A percentile compares a stretch with the other conserved stretches of the same genome.
phyloP scores from a whole-genome alignment of 2,113 vertebrate genomes.

The Asarcornis scutulata region DNA sequence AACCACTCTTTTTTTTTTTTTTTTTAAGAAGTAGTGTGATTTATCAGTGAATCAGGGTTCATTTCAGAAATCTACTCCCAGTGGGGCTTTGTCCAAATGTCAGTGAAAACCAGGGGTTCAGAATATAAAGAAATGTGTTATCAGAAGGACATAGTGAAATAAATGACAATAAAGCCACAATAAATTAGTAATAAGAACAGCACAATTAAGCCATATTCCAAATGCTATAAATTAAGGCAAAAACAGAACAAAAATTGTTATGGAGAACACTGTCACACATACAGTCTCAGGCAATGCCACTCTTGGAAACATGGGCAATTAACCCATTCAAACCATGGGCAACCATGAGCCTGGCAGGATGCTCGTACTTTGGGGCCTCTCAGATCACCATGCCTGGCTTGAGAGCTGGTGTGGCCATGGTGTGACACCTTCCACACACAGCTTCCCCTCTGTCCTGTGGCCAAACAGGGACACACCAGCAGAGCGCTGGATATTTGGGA shows the following conservation, averaged over 20 bases:
- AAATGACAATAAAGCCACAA: background rate
- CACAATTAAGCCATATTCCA: background rate
- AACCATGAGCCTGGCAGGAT: background rate
- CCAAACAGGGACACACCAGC: background rate
- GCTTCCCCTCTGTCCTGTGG: background rate
- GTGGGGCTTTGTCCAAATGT: background rate
- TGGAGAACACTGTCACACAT: background rate
- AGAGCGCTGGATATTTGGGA: background rate
- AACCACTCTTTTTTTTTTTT: background rate
- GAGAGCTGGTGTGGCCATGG: background rate
- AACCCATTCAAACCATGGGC: background rate
- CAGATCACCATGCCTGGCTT: too few species aligned
- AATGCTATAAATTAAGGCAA: background rate
- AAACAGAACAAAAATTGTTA: background rate
- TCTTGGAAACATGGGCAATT: background rate
- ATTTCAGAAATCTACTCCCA: slow-evolving; percentile 19
- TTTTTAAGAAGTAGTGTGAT: background rate
- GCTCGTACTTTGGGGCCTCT: background rate
- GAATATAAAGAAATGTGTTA: background rate
- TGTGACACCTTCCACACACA: background rate
- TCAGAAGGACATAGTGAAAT: background rate
- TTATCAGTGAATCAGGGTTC: background rate
- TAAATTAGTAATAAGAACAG: background rate
- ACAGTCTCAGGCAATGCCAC: background rate
- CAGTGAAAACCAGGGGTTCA: background rate